phyloP scores from a whole-genome alignment of 2,888 invertebrate genomes.

The Maniola hyperantus region DNA sequence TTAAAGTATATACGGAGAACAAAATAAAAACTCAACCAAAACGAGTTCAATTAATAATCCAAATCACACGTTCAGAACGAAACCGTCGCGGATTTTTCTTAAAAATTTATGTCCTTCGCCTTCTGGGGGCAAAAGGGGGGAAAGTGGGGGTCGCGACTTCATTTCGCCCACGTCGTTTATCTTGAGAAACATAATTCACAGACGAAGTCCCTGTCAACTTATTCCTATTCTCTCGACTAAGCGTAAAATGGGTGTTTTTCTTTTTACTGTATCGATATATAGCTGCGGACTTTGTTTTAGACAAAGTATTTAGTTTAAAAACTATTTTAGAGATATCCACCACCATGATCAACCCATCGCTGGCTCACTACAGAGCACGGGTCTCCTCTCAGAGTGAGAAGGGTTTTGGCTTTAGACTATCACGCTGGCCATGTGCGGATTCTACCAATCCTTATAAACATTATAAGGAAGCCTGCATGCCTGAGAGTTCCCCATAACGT shows the following conservation, averaged over 20 bases:
- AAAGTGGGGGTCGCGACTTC: constrained; percentile 82
- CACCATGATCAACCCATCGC: too few species aligned
- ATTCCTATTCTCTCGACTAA: constrained; percentile 82
- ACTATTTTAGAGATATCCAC: not conserved
- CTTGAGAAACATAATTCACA: constrained; percentile 87
- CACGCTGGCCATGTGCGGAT: too few species aligned
- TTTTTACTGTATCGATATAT: constrained; percentile 49
- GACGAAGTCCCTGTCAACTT: constrained; percentile 83
- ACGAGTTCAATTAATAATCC: constrained; percentile 69
- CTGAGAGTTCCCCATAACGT: too few species aligned
- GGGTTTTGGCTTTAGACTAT: too few species aligned
- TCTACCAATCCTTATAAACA: too few species aligned
- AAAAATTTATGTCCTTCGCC: constrained; percentile 76
- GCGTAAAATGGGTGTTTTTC: constrained; percentile 78
- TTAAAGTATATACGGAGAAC: constrained; percentile 12
- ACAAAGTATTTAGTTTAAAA: not conserved
- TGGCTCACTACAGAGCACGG: too few species aligned
- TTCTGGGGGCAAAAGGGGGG: constrained; percentile 50
- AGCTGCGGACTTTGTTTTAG: not conserved
- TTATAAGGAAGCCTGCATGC: too few species aligned
- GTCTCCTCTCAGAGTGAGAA: too few species aligned
- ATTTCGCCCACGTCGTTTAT: constrained; percentile 88
- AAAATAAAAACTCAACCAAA: constrained; percentile 38
- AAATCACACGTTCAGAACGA: constrained; percentile 78
- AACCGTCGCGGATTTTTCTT: constrained; percentile 81